These are phyloP conservation scores for Tethea ocularis DNA, from an alignment of 2,888 invertebrate genomes.

Conservation along the genomic window DNA sequence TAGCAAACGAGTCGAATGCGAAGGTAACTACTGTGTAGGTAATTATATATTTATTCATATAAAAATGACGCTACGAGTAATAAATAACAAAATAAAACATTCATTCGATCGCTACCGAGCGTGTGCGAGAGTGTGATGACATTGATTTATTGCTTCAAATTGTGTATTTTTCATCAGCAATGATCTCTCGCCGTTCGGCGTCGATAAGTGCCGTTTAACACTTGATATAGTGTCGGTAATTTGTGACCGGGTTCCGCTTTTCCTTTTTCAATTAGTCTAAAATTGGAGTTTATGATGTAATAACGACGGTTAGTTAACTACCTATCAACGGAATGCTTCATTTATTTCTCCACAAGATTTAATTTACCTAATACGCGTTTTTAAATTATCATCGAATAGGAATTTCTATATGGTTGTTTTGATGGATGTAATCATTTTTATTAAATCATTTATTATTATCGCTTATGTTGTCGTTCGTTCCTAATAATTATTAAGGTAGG, in stretches of 20 bases:
- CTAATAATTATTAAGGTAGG: neutral
- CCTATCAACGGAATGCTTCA: slow-evolving; percentile 43
- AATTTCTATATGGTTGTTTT: slow-evolving; percentile 31
- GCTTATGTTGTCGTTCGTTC: neutral
- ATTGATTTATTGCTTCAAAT: slow-evolving; percentile 80
- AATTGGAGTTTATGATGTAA: slow-evolving; percentile 71
- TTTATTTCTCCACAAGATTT: slow-evolving; percentile 48
- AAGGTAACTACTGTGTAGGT: slow-evolving; percentile 46
- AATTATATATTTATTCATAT: slow-evolving; percentile 60
- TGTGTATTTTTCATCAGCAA: slow-evolving; percentile 81
- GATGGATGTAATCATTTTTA: slow-evolving; percentile 24
- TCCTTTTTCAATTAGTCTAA: slow-evolving; percentile 79
- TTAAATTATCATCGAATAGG: slow-evolving; percentile 41
- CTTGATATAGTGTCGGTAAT: slow-evolving; percentile 83
- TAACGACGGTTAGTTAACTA: slow-evolving; percentile 55
- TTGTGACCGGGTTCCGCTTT: slow-evolving; percentile 73
- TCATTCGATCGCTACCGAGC: slow-evolving; percentile 60
- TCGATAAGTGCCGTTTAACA: slow-evolving; percentile 82
- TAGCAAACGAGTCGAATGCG: slow-evolving; percentile 32
- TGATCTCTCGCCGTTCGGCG: slow-evolving; percentile 74
- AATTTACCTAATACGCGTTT: slow-evolving; percentile 45
- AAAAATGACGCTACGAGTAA: slow-evolving; percentile 65
- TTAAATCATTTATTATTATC: slow-evolving; percentile 27
- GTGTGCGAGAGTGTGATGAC: slow-evolving; percentile 49
- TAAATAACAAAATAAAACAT: slow-evolving; percentile 75